Percentiles rank a stretch among this genome's conserved stretches.
Evolutionary conservation across 2,888 invertebrate genomes (phyloP).

Genomic region (Dascillus cervinus): DNA sequence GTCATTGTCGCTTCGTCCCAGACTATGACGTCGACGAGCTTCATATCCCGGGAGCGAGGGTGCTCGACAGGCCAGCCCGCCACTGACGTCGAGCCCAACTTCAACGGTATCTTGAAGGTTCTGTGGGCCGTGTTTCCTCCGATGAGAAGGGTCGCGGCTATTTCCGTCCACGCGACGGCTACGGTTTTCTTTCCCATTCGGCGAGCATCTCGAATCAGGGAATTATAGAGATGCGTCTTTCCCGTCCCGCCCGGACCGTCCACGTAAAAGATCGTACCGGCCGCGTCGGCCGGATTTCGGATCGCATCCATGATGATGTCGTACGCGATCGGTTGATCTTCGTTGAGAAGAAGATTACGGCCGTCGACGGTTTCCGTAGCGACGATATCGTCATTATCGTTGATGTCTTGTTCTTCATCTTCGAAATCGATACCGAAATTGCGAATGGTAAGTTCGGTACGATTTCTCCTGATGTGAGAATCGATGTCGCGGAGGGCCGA

Average conservation of each 20-base stretch:
- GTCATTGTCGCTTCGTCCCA: constrained; percentile 19
- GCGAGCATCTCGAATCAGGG: constrained; percentile 5
- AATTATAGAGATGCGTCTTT: constrained; percentile 28
- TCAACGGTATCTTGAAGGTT: neutral
- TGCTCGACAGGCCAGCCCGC: neutral
- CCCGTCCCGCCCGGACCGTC: constrained; percentile 37
- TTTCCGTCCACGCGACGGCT: constrained; percentile 22
- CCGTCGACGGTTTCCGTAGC: too few species aligned
- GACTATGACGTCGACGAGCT: constrained; percentile 7
- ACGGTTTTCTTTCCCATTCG: constrained; percentile 7
- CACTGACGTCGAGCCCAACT: neutral
- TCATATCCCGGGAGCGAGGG: neutral
- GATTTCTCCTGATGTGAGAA: too few species aligned
- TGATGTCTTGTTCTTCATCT: too few species aligned
- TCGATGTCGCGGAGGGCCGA: too few species aligned
- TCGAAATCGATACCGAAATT: too few species aligned
- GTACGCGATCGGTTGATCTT: too few species aligned
- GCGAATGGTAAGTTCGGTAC: too few species aligned
- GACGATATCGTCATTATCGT: too few species aligned
- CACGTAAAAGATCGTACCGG: constrained; percentile 23
- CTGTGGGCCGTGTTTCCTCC: constrained; percentile 14
- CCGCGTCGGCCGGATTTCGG: neutral
- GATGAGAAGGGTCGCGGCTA: constrained; percentile 21
- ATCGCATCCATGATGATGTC: too few species aligned
- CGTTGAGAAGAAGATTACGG: too few species aligned